Base-by-base conservation (phyloP, 2,113 vertebrate genomes). In the Osmerus eperlanus region DNA sequence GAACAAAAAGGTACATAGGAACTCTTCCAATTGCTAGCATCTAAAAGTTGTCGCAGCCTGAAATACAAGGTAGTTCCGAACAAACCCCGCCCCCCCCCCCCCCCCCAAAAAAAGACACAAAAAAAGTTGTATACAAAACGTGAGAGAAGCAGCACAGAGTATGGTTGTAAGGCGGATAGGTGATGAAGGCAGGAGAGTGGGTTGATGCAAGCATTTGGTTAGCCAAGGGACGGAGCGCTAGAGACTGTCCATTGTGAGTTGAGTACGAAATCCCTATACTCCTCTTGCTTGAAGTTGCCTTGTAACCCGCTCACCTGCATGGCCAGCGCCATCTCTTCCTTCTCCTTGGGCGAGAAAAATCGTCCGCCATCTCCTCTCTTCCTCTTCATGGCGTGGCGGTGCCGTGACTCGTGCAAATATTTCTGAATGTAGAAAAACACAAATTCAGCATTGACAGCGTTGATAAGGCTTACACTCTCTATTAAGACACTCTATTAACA, bases 321-420 rank as follows among this genome's bases (percentile, higher is more conserved):
- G 28, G 72, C 59, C 89, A 93, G 51, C 86, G 89, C 41, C 92
- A 83, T 80, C 60, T 85, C 92, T 70, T 96, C 95, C 70, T 94
- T 95, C 67, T 95, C 95, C 80, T 95, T 96, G 13, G 94, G 94
- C 15, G 95, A 95, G 85, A 95, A 95, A 87, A 96, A 96, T 1
- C 94, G 91, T 0, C 95, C 95, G 0, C 95, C 95, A 75, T 96
- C 95, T 11, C 95, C 94, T 0, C 94, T 83, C 41, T 96, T 95
- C 70, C 95, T 78, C 65, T 94, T 94, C 95, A 95, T 96, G 74
- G 95, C 95, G 12, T 96, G 95, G 16, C 92, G 91, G 63, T 96
- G 95, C 23, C 95, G 90, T 1, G 95, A 96, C 65, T 96, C 95
- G 11, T 95, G 95, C 28, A 96, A 84, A 72, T 96, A 96, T 94